phyloP scores from a whole-genome alignment of 2,888 invertebrate species.

The Epinotia bilunana region DNA sequence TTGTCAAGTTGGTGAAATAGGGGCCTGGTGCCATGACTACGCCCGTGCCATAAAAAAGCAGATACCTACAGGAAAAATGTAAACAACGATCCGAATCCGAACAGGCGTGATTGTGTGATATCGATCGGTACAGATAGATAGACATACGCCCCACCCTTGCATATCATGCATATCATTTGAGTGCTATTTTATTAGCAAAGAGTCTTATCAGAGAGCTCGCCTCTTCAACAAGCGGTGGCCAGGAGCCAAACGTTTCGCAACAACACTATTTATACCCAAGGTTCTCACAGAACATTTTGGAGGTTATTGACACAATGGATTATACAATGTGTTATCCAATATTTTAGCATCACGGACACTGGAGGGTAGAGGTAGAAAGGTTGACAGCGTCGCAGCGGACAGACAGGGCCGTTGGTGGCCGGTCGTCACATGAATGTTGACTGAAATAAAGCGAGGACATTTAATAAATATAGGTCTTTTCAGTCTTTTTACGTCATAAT shows the following conservation, averaged over 20 bases:
- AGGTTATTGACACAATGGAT: slow-evolving; percentile 80
- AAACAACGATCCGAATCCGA: not conserved
- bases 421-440: slow-evolving; percentile 51
- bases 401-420: slow-evolving; percentile 24
- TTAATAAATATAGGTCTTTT: slow-evolving; percentile 29
- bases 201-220: slow-evolving; percentile 65
- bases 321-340: slow-evolving; percentile 73
- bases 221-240: slow-evolving; percentile 64
- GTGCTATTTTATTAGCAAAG: slow-evolving; percentile 53
- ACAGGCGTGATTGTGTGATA: slow-evolving; percentile 4
- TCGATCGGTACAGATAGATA: slow-evolving; percentile 14
- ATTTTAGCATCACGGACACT: slow-evolving; percentile 58
- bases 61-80: not conserved
- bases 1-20: too few species aligned
- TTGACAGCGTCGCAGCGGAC: slow-evolving; percentile 61
- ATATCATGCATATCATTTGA: slow-evolving; percentile 41
- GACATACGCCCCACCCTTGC: slow-evolving; percentile 3
- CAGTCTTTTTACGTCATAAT: slow-evolving; percentile 23
- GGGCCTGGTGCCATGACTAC: not conserved
- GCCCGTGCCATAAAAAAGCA: not conserved
- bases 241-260: slow-evolving; percentile 79
- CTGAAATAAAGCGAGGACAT: slow-evolving; percentile 72
- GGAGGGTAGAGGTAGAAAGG: slow-evolving; percentile 66
- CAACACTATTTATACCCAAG: slow-evolving; percentile 78
- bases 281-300: slow-evolving; percentile 79